These are phyloP conservation scores for Poeciliopsis gracilis DNA, from an alignment of 2,797 vertebrate genomes.

Conservation along the genomic window DNA sequence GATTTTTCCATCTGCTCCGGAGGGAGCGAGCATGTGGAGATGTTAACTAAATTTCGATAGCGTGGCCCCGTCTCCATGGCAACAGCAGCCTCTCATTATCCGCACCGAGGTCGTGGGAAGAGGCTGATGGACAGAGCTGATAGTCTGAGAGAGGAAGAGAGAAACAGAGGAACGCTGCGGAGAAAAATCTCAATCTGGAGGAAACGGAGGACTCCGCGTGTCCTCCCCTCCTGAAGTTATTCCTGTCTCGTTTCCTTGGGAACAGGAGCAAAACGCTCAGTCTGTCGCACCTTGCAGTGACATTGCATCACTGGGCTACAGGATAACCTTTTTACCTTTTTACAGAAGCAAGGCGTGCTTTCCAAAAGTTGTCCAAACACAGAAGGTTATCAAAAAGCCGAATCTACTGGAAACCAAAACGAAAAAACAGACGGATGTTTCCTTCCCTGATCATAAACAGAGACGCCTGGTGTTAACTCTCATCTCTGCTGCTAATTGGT, in stretches of 20 bases:
- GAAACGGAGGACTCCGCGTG: conserved; percentile 40
- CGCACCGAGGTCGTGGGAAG: conserved; percentile 33
- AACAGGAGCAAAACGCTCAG: conserved; percentile 42
- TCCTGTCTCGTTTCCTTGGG: conserved; percentile 65
- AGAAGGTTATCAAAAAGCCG: conserved; percentile 11
- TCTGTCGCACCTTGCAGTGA: conserved; percentile 9
- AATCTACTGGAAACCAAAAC: neutral
- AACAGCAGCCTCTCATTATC: conserved; percentile 55
- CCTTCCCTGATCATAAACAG: conserved; percentile 25
- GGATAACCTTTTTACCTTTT: conserved; percentile 15
- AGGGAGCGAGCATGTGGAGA: conserved; percentile 30
- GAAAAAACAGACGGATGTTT: conserved; percentile 14
- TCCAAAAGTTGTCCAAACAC: conserved; percentile 12
- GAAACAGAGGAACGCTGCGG: neutral
- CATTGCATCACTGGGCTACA: conserved; percentile 35
- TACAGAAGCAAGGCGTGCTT: neutral
- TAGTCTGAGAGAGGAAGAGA: conserved; percentile 14
- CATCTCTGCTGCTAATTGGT: conserved; percentile 15
- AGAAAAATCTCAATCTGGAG: neutral
- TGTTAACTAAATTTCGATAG: conserved; percentile 61
- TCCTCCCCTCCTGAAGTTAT: conserved; percentile 49
- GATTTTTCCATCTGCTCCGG: conserved; percentile 64
- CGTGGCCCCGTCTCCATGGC: conserved; percentile 67
- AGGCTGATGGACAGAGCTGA: conserved; percentile 56
- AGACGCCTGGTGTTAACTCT: neutral